Evolutionary conservation across 2,888 invertebrate species (phyloP).

Genomic region (Terebella lapidaria): DNA sequence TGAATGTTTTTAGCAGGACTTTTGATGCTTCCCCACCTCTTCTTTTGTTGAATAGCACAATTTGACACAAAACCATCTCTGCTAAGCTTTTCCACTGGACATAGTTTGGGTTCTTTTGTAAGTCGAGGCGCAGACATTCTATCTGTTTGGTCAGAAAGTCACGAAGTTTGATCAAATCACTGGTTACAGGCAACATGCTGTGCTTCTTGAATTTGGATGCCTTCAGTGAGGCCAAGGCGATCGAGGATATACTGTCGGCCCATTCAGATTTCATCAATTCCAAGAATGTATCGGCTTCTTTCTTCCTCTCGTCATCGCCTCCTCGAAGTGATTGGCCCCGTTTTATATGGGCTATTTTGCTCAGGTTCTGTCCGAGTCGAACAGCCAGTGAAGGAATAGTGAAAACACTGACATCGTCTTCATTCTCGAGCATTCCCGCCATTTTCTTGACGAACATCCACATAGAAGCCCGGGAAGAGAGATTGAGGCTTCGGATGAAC

Average conservation of each 20-base stretch:
- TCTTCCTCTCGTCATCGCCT: not conserved
- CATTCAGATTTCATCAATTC: slow-evolving; percentile 11
- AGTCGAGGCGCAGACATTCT: no score
- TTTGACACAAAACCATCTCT: not conserved
- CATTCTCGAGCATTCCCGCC: not conserved
- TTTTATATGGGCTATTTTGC: not conserved
- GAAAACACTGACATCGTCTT: not conserved
- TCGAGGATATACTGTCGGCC: slow-evolving; percentile 8
- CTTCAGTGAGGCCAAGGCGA: slow-evolving; percentile 11
- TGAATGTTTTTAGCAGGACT: no score
- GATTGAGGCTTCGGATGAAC: no score
- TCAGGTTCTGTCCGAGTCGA: not conserved
- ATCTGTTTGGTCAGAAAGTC: not conserved
- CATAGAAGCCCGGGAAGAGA: no score
- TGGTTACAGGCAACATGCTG: not conserved
- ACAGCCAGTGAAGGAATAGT: not conserved
- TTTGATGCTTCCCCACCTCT: no score
- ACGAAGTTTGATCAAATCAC: not conserved
- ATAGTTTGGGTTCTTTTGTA: not conserved
- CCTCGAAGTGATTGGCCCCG: not conserved
- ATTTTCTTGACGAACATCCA: no score
- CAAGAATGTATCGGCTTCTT: slow-evolving; percentile 4
- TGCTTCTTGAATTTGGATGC: slow-evolving; percentile 9
- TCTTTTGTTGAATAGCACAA: not conserved
- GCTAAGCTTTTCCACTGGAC: not conserved